phyloP scores from a whole-genome alignment of 2,888 invertebrate genomes.

The Drosophila pullipes region DNA sequence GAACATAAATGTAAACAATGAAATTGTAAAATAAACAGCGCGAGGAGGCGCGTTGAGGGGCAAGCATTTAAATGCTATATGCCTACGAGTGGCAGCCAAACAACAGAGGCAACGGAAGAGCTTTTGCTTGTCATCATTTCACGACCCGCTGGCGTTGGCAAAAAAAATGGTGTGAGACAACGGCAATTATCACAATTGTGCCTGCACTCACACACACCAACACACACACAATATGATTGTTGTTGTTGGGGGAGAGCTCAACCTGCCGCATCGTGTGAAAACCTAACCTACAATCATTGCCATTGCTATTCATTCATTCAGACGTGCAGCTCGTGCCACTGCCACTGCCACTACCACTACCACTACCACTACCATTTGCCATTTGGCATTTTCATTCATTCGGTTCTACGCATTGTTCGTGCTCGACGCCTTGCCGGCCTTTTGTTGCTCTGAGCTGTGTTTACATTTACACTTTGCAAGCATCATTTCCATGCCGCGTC shows the following conservation, averaged over 20 bases:
- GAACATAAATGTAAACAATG: slow-evolving; percentile 80
- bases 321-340: not conserved
- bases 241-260: not conserved
- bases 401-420: slow-evolving; percentile 71
- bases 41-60: slow-evolving; percentile 3
- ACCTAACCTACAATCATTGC: slow-evolving; percentile 56
- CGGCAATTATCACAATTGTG: slow-evolving; percentile 81
- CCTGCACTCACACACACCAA: slow-evolving; percentile 29
- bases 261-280: slow-evolving; percentile 7
- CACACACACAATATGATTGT: not conserved
- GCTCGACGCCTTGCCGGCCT: slow-evolving; percentile 75
- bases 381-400: slow-evolving; percentile 55
- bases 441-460: slow-evolving; percentile 72
- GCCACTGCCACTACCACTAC: slow-evolving; percentile 13
- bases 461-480: slow-evolving; percentile 81
- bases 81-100: slow-evolving; percentile 58
- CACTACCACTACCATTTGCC: slow-evolving; percentile 16
- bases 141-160: slow-evolving; percentile 66
- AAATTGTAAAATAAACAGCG: slow-evolving; percentile 76
- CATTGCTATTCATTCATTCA: slow-evolving; percentile 51
- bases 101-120: slow-evolving; percentile 75
- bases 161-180: slow-evolving; percentile 73
- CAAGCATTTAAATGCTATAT: slow-evolving; percentile 32
- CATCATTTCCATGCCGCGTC: slow-evolving; percentile 76
- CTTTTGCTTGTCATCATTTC: slow-evolving; percentile 80